Percentiles rank a stretch among this genome's conserved stretches.
These are phyloP conservation scores for Enteromius fasciolatus DNA, from an alignment of 2,797 vertebrate species.

Conservation along the genomic window DNA sequence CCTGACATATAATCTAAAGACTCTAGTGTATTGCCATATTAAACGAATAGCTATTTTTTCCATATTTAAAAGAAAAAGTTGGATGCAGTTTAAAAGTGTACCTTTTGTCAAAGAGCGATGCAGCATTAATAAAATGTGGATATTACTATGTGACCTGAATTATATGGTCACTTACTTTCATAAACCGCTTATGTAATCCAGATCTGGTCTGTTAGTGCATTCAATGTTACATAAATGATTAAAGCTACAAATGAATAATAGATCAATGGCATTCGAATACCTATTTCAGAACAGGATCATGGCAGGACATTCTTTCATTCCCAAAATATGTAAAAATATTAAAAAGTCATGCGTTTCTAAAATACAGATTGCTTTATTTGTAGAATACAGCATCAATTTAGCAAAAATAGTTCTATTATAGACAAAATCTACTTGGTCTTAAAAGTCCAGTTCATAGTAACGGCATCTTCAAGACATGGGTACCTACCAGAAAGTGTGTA, in stretches of 20 bases:
- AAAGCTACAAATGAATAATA: slow-evolving; percentile 22
- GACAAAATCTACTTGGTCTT: slow-evolving; percentile 72
- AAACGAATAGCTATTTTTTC: not conserved
- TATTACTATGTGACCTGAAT: not conserved
- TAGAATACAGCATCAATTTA: slow-evolving; percentile 72
- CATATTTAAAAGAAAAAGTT: not conserved
- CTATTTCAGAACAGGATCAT: slow-evolving; percentile 6
- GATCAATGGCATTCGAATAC: slow-evolving; percentile 26
- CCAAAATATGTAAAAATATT: not conserved
- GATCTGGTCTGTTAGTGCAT: slow-evolving; percentile 27
- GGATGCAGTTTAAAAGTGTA: not conserved
- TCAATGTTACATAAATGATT: slow-evolving; percentile 32
- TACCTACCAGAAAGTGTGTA: slow-evolving; percentile 51
- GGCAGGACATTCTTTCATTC: not conserved
- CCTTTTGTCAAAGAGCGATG: not conserved
- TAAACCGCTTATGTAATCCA: slow-evolving; percentile 26
- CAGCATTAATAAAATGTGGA: not conserved
- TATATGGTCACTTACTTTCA: slow-evolving; percentile 23
- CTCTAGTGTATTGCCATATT: not conserved
- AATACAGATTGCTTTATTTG: slow-evolving; percentile 77
- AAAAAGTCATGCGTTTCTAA: slow-evolving; percentile 65
- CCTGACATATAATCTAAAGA: not conserved
- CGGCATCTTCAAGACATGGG: slow-evolving; percentile 60
- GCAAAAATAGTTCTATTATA: slow-evolving; percentile 78
- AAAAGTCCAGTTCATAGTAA: slow-evolving; percentile 67